phyloP scores from a whole-genome alignment of 2,113 vertebrate species.

The Tachycineta bicolor region DNA sequence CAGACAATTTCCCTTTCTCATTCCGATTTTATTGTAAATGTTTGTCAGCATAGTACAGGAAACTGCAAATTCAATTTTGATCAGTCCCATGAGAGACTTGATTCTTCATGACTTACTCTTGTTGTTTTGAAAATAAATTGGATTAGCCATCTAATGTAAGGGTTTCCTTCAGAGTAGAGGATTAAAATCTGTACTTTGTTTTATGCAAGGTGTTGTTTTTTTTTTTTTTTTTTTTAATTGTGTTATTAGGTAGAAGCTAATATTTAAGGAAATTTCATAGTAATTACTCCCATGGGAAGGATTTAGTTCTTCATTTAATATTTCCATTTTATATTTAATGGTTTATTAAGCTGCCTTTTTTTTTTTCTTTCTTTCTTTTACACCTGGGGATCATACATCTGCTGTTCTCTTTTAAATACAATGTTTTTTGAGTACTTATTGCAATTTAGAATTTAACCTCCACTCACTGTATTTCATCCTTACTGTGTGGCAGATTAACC shows the following conservation, averaged over 20 bases:
- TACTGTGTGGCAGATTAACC: conserved; percentile 35
- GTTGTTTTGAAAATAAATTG: conserved; percentile 36
- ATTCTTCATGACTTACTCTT: conserved; percentile 14
- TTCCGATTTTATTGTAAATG: conserved; percentile 72
- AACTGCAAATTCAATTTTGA: conserved; percentile 63
- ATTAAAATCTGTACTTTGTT: background rate
- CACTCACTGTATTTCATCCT: conserved; percentile 13
- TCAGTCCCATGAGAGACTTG: conserved; percentile 15
- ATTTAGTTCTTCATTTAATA: conserved; percentile 18
- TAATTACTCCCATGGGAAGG: background rate
- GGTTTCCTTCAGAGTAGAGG: background rate
- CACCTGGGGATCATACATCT: background rate
- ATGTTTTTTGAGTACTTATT: conserved; percentile 41
- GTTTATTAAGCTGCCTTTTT: background rate
- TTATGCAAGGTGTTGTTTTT: background rate
- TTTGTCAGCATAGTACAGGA: conserved; percentile 48
- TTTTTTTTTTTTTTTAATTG: background rate
- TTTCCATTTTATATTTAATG: conserved; percentile 40
- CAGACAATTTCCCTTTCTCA: conserved; percentile 67
- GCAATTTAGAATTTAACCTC: conserved; percentile 57
- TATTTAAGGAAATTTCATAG: conserved; percentile 10
- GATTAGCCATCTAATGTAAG: background rate
- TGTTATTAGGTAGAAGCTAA: conserved; percentile 6
- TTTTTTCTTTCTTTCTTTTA: background rate
- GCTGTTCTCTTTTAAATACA: conserved; percentile 52